Conservation (phyloP, 2,113 vertebrate species). For the Lepisosteus oculatus region DNA sequence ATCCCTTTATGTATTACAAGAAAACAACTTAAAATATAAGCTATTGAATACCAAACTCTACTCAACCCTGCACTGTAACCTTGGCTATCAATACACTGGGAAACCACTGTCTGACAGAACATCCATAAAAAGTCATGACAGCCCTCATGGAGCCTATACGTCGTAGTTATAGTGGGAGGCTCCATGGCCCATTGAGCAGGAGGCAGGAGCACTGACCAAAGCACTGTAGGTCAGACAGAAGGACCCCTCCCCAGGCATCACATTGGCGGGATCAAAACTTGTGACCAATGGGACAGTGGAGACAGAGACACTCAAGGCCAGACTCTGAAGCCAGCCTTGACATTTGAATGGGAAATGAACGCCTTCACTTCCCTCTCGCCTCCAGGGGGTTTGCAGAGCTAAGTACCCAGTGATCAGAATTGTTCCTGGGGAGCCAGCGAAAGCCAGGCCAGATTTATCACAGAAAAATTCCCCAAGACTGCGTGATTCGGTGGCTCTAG, state of each 20-base stretch:
- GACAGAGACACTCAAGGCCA: neutral
- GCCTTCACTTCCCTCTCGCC: too few species aligned
- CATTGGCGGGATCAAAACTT: too few species aligned
- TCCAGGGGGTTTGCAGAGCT: too few species aligned
- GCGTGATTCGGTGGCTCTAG: too few species aligned
- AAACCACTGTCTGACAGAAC: neutral
- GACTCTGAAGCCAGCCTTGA: neutral
- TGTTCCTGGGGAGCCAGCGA: too few species aligned
- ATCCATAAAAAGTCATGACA: neutral
- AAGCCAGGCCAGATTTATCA: too few species aligned
- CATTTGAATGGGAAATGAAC: neutral
- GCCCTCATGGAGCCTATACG: neutral
- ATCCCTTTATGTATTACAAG: neutral
- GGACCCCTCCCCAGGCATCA: too few species aligned
- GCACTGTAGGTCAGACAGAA: too few species aligned
- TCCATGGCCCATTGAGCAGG: neutral
- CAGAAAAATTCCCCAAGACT: too few species aligned
- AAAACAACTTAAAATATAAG: neutral
- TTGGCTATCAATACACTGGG: neutral
- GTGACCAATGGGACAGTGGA: neutral
- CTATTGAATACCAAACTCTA: neutral
- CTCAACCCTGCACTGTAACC: neutral
- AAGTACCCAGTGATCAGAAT: too few species aligned
- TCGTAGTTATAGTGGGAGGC: neutral
- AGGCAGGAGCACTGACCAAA: neutral